Evolutionary conservation across 2,888 invertebrate genomes (phyloP).

Genomic region (Tenthredo distinguenda): DNA sequence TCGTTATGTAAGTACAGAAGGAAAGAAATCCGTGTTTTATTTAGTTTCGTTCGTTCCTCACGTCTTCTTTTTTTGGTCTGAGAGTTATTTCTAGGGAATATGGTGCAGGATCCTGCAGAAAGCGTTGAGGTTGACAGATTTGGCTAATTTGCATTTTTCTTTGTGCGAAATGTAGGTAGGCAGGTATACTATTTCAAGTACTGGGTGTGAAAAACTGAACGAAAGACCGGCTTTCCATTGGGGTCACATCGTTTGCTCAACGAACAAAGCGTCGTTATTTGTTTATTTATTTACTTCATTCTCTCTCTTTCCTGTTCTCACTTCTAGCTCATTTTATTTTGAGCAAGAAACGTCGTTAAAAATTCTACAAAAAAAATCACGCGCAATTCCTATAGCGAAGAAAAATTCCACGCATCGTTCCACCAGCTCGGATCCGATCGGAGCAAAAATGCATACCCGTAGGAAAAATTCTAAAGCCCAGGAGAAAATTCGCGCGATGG

Average conservation of each 20-base stretch:
- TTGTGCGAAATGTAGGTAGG: constrained; percentile 14
- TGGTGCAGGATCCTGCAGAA: not conserved
- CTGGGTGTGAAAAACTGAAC: not conserved
- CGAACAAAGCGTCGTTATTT: constrained; percentile 23
- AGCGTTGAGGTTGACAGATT: constrained; percentile 46
- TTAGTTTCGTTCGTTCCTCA: not conserved
- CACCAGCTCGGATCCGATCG: not conserved
- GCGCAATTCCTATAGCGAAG: not conserved
- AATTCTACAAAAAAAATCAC: not conserved
- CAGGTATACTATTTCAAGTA: constrained; percentile 28
- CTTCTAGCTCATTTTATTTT: not conserved
- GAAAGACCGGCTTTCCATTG: not conserved
- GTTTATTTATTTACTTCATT: not conserved
- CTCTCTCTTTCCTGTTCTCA: not conserved
- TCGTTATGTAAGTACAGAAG: not conserved
- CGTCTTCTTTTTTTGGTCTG: not conserved
- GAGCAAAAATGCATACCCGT: not conserved
- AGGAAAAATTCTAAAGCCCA: not conserved
- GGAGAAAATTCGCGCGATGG: not conserved
- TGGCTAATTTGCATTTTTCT: constrained; percentile 43
- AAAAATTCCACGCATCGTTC: not conserved
- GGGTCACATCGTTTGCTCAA: not conserved
- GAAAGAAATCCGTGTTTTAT: not conserved
- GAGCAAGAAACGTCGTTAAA: not conserved
- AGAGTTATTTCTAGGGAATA: constrained; percentile 23